Evolutionary conservation across 2,113 vertebrate genomes (phyloP), one percentile per base, ranked within the genome.

Genomic region (Hypanus sabinus): DNA sequence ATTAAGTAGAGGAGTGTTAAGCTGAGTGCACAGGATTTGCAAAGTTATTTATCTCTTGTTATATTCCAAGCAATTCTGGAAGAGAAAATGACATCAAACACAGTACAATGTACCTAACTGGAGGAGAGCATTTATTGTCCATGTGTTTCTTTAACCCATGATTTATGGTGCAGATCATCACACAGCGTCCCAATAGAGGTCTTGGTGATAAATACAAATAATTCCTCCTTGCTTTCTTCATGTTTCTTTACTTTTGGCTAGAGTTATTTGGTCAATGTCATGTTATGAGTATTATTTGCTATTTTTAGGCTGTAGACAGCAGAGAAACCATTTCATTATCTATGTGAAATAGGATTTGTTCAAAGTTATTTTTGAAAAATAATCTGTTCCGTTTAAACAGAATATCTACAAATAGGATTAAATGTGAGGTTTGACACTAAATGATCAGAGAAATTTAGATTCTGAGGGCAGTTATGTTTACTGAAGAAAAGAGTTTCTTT

Each of bases 31-130:
- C n/a, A n/a, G n/a, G n/a, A n/a, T n/a, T 92, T 22, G 1, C 88
- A 70, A 92, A 55, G 20, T 27, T 27, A 24, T 9, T 87, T 60
- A 5, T 60, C 24, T 85, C 22, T 60, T 85, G 24, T 30, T 85
- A 76, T 30, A 85, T 27, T 2, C 10, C 55, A 10, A 80, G 38
- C 24, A 85, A 46, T 11, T 11, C 22, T 85, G 22, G 55, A 30
- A 46, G 80, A 83, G 14, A 85, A 83, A 55, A 46, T 57, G 80
- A 20, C 80, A 55, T 27, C 46, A 83, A 12, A 27, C 80, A 83
- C 80, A 83, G 12, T 83, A 0, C 94, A 94, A 94, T 77, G 94
- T 80, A 95, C 95, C 94, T 94, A 90, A n/a, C 14, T 80, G 11
- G 70, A 94, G 94, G 94, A 94, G 91, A 68, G 94, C 95, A 94